These are phyloP conservation scores for Orestias chungarensis DNA, from an alignment of 2,797 vertebrate genomes.

Conservation along the genomic window DNA sequence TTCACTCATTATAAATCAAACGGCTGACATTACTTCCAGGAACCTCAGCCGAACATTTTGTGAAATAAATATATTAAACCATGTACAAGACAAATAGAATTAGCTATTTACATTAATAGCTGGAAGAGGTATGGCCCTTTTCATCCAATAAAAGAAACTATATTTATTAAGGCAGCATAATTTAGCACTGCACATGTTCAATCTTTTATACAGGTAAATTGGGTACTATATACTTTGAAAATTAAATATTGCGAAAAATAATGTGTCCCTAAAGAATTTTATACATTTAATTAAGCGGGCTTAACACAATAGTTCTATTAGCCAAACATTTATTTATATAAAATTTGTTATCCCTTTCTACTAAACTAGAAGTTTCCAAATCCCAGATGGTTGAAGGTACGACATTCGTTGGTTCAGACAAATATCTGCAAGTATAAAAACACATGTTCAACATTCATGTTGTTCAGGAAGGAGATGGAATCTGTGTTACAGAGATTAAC, in stretches of 20 bases:
- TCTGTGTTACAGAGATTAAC: too few species aligned
- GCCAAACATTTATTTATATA: neutral
- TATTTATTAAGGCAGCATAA: neutral
- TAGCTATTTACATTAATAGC: neutral
- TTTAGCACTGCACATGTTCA: neutral
- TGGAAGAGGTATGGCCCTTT: neutral
- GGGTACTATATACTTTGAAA: neutral
- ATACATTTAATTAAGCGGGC: neutral
- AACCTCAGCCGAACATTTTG: conserved; percentile 22
- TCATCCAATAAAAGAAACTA: neutral
- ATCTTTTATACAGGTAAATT: neutral
- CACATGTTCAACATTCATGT: too few species aligned
- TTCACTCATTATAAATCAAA: conserved; percentile 72
- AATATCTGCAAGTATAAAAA: too few species aligned
- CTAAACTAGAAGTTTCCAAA: too few species aligned
- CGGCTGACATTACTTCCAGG: conserved; percentile 49
- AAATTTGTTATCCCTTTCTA: too few species aligned
- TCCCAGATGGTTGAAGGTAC: too few species aligned
- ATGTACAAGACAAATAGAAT: conserved; percentile 11
- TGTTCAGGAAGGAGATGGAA: too few species aligned
- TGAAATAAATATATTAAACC: conserved; percentile 17
- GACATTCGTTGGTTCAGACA: too few species aligned
- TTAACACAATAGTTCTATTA: neutral
- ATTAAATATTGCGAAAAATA: neutral
- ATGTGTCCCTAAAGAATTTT: neutral